A percentile compares a stretch with the other conserved stretches of the same genome.
Conservation (phyloP, 1,140 invertebrate species). For the Pectinophora gossypiella region DNA sequence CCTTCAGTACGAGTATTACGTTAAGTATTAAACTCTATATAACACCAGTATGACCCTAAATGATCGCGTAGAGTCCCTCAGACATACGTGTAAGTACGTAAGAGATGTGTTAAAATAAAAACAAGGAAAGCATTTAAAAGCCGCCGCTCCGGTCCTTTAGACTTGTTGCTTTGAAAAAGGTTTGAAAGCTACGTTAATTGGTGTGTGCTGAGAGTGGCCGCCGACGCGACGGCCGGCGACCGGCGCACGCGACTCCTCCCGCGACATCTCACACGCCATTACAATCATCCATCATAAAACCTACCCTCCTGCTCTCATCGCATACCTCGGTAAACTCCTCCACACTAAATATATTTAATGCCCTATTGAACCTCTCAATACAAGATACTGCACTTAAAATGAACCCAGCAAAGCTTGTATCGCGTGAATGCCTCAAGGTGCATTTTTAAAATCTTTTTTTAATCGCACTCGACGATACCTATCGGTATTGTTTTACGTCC, state of each 20-base stretch:
- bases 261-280: no score
- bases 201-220: constrained; percentile 13
- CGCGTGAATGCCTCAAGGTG: constrained; percentile 39
- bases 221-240: no score
- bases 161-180: constrained; percentile 40
- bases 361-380: constrained; percentile 41
- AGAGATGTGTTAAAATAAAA: no score
- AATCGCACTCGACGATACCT: constrained; percentile 54
- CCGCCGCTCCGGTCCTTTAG: constrained; percentile 21
- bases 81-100: no score
- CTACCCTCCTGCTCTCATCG: background rate
- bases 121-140: background rate
- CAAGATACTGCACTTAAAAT: constrained; percentile 63
- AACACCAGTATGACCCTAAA: no score
- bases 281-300: no score
- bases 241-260: no score
- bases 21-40: no score
- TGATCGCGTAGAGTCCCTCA: no score
- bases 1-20: no score
- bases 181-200: constrained; percentile 53
- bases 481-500: constrained; percentile 65
- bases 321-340: background rate
- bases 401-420: constrained; percentile 29
- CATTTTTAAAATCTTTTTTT: constrained; percentile 56
- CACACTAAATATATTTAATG: constrained; percentile 29